Conservation (phyloP, 2,797 vertebrate genomes). For the Pangasius krempfi region DNA sequence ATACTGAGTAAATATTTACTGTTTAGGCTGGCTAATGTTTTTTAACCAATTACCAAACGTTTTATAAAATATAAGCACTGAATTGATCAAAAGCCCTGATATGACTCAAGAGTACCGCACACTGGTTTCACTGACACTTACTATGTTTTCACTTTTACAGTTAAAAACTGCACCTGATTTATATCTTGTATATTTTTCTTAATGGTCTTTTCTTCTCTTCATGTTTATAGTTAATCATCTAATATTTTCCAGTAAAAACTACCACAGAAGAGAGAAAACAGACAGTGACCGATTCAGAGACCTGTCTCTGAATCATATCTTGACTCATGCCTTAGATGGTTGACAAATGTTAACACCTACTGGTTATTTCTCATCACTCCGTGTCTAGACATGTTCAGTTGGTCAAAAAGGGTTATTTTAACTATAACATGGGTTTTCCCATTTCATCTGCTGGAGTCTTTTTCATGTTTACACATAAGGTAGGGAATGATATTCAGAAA, state of each 20-base stretch:
- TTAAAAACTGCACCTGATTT: not conserved
- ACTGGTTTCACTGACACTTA: not conserved
- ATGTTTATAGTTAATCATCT: not conserved
- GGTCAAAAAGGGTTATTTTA: conserved; percentile 26
- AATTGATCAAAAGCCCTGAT: not conserved
- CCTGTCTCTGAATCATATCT: conserved; percentile 35
- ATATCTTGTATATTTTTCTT: not conserved
- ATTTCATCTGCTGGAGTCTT: not conserved
- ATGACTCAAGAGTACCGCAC: not conserved
- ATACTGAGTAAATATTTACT: not conserved
- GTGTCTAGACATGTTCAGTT: not conserved
- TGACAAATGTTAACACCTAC: conserved; percentile 34
- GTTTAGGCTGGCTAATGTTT: not conserved
- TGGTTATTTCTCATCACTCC: conserved; percentile 38
- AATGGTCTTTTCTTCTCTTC: not conserved
- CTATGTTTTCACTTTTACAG: not conserved
- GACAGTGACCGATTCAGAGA: conserved; percentile 23
- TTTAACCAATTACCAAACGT: not conserved
- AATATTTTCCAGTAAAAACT: conserved; percentile 27
- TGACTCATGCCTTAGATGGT: not conserved
- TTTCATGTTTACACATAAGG: not conserved
- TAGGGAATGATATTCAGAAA: not conserved
- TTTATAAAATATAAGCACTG: not conserved
- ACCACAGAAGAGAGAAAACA: not conserved
- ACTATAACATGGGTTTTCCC: conserved; percentile 3